Evolutionary conservation across 2,888 invertebrate genomes (phyloP).

Genomic region (Lathronympha strigana): DNA sequence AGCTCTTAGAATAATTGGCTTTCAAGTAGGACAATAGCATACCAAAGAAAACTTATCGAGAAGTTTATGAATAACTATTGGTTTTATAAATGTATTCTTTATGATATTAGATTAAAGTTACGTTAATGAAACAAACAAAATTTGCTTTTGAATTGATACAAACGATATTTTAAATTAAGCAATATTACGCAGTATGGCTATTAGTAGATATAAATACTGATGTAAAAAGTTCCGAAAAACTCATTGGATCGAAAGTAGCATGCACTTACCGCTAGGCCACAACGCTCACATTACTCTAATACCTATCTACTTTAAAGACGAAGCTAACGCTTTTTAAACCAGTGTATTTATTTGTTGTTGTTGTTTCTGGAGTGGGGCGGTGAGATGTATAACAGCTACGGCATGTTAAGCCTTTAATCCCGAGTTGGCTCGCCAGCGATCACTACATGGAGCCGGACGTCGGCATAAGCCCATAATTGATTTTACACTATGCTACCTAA

Average conservation of each 20-base stretch:
- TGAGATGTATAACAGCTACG: constrained; percentile 14
- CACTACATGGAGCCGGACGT: constrained; percentile 25
- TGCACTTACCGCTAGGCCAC: no score
- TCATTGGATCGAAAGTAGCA: no score
- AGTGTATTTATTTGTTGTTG: background rate
- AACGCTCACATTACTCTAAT: no score
- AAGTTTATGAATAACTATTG: background rate
- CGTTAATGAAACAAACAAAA: no score
- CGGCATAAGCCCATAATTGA: constrained; percentile 31
- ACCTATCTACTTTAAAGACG: no score
- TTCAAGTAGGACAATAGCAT: background rate
- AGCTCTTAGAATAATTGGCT: constrained; percentile 21
- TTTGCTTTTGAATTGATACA: no score
- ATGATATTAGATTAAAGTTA: no score
- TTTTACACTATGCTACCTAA: constrained; percentile 25
- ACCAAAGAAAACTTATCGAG: background rate
- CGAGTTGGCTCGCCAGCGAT: constrained; percentile 29
- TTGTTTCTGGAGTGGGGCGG: background rate
- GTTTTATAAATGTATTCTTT: background rate
- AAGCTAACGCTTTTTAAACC: no score
- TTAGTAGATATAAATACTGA: no score
- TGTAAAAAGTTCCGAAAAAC: no score
- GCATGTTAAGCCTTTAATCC: constrained; percentile 29
- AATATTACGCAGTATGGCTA: no score
- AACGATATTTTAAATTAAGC: no score